Base-by-base conservation (phyloP, 1,140 invertebrate genomes). In the Proales similis region DNA sequence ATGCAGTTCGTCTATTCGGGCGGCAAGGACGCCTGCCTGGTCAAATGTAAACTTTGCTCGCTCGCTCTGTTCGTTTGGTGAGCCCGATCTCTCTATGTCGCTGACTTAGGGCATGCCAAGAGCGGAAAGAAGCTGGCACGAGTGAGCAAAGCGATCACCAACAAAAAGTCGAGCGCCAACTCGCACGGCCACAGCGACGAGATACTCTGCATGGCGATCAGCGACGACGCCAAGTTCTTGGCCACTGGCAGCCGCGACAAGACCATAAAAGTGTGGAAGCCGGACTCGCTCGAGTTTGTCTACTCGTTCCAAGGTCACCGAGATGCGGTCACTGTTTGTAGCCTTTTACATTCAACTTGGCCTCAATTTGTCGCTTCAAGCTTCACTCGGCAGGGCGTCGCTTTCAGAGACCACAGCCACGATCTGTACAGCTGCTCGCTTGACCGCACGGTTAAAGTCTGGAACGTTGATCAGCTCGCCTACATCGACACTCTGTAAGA, bases 401-500 rank as follows among this genome's bases (percentile, higher is more conserved):
- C 84, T 19, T 93, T 96, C 73, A 83, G 88, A 68, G 85, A 82
- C 71, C 82, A 85, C 63, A 84, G 85, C n/a, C 88, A 93, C 76
- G 85, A 86, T 20, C 77, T 97, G 32, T 95, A 88, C 70, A 91
- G 88, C 36, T 73, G 74, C 60, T 82, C 82, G 43, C 81, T 84
- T 69, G 93, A 97, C 73, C 79, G 85, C 66, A 84, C 86, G 27
- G 84, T 94, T 0, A 81, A 82, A 69, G 84, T 93, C 26, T 97
- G 91, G 91, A 90, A 86, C 67, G 77, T 95, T 19, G 87, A 90
- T 79, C 90, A 95, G 70, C 88, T 92, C 86, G 83, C 85, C 7
- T 96, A 93, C 78, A 85, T 95, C 6, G 92, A 97, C 80, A 90
- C 88, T 60, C 77, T 96, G 78, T 86, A 77, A 78, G 82, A 73